Evolutionary conservation across 1,140 invertebrate genomes (phyloP), one percentile per base, ranked within the genome.

Genomic region (Pachyrhynchus sulphureomaculatus): DNA sequence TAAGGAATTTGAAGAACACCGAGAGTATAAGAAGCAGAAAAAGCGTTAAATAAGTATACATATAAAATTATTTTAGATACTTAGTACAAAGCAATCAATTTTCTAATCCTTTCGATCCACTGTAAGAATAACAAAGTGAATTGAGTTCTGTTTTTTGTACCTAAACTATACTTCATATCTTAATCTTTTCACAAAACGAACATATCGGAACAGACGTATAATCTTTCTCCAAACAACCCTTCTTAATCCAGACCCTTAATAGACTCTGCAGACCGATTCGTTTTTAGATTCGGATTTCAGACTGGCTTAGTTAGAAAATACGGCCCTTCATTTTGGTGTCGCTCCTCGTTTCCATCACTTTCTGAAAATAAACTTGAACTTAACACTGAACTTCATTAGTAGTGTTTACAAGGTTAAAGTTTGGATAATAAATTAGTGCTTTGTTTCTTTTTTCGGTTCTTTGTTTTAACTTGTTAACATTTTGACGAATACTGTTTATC

Each of bases 221-320:
- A 55, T 44, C 53, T 42, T 44, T 44, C 24, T 47, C 41, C 21
- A 53, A 21, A 29, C 51, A 39, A 39, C 37, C 37, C 34, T 41
- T 32, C 15, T 12, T 55, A 55, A 55, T 44, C 39, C 29, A 32
- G 26, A 21, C 5, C 41, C 53, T 36, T 23, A 53, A 41, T 39
- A 53, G 12, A 41, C 21, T 12, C 12, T 18, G 20, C 32, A 45
- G 44, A 55, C 53, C 21, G 53, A 20, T 55, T 39, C 15, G 15
- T 55, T 55, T 55, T 26, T 37, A 24, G 21, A 55, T 24, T 55
- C 53, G 34, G 24, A 55, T 23, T 33, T 55, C 36, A 20, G 42
- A 55, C 23, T 55, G 39, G 53, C 53, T 55, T 55, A 55, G 23
- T 29, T 24, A 26, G 42, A 48, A 58, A 58, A 48, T 58, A 58